phyloP scores from a whole-genome alignment of 2,113 vertebrate genomes.

The Beaufortia kweichowensis region DNA sequence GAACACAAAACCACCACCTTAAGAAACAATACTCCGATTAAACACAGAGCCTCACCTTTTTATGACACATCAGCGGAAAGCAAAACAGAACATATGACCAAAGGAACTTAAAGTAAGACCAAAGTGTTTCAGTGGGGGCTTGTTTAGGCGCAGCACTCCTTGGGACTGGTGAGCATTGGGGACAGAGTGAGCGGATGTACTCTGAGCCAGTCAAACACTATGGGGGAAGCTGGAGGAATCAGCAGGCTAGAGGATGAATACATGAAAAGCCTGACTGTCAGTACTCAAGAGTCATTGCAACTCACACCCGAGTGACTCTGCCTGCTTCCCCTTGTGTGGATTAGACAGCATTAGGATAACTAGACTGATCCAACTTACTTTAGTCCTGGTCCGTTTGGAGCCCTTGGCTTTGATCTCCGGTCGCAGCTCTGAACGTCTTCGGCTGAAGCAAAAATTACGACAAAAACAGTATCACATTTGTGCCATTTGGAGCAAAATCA shows the following conservation, averaged over 20 bases:
- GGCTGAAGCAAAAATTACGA: not conserved
- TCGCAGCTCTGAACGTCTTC: conserved; percentile 60
- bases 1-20: not conserved
- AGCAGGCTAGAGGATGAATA: conserved; percentile 60
- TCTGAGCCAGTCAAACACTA: conserved; percentile 64
- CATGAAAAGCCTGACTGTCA: conserved; percentile 57
- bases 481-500: conserved; percentile 13
- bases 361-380: conserved; percentile 74
- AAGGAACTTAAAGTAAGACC: conserved; percentile 45
- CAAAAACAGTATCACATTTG: conserved; percentile 23
- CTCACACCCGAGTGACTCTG: conserved; percentile 47
- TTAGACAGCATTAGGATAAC: conserved; percentile 27
- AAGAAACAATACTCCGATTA: not conserved
- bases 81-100: conserved; percentile 47
- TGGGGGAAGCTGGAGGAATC: conserved; percentile 53
- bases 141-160: conserved; percentile 62
- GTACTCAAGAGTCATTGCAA: conserved; percentile 9
- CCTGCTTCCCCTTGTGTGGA: conserved; percentile 29
- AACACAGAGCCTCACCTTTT: conserved; percentile 59
- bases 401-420: conserved; percentile 75
- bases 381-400: conserved; percentile 52
- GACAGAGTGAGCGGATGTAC: conserved; percentile 58
- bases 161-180: conserved; percentile 58
- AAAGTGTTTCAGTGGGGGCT: conserved; percentile 32
- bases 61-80: conserved; percentile 17